Evolutionary conservation across 2,888 invertebrate species (phyloP).

Genomic region (Chromoteleia sp.): DNA sequence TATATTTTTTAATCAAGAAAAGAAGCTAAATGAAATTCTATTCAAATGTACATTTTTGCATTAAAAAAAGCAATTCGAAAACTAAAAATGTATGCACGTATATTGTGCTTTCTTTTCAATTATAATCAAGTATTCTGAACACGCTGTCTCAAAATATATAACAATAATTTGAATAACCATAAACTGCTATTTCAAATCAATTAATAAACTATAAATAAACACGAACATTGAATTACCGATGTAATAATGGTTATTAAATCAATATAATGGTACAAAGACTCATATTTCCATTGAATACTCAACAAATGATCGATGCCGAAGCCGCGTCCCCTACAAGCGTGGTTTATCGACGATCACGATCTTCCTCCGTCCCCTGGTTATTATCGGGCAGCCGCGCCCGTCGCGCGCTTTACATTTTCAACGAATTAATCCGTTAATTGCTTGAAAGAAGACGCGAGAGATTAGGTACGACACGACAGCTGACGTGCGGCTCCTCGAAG

Average conservation of each 20-base stretch:
- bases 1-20: too few species aligned
- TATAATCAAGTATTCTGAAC: too few species aligned
- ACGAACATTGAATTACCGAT: slow-evolving; percentile 1
- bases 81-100: too few species aligned
- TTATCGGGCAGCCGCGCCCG: slow-evolving; percentile 63
- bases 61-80: too few species aligned
- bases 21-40: too few species aligned
- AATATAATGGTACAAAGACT: slow-evolving; percentile 13
- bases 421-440: slow-evolving; percentile 72
- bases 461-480: slow-evolving; percentile 68
- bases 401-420: slow-evolving; percentile 69
- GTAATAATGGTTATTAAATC: slow-evolving; percentile 20
- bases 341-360: slow-evolving; percentile 63
- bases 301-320: slow-evolving; percentile 38
- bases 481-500: slow-evolving; percentile 62
- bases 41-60: too few species aligned
- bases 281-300: slow-evolving; percentile 10
- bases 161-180: slow-evolving; percentile 1
- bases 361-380: slow-evolving; percentile 51
- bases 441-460: slow-evolving; percentile 65
- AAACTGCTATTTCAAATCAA: slow-evolving; percentile 3
- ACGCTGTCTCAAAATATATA: neutral
- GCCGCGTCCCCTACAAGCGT: slow-evolving; percentile 13
- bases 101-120: too few species aligned
- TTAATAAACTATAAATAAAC: slow-evolving; percentile 20